Percentiles rank a stretch among this genome's conserved stretches.
These are phyloP conservation scores for Cygnus olor DNA, from an alignment of 2,797 vertebrate species.

Conservation along the genomic window DNA sequence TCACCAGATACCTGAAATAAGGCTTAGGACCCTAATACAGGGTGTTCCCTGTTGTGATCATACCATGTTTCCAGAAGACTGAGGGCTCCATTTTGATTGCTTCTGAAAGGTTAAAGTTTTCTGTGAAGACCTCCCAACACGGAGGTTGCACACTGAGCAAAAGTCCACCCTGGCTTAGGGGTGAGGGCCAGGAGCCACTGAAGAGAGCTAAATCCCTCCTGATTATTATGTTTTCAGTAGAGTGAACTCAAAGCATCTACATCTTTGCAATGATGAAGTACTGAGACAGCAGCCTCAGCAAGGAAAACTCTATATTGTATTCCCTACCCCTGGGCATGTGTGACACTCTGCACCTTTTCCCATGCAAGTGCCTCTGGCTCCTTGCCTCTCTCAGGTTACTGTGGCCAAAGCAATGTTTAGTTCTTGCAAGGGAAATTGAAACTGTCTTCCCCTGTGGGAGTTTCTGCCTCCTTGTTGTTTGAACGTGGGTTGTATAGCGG, in stretches of 20 bases:
- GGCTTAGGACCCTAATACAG: background rate
- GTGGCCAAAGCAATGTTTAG: conserved; percentile 32
- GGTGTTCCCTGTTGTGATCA: background rate
- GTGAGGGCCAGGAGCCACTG: background rate
- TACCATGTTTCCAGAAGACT: background rate
- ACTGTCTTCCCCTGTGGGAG: background rate
- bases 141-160: background rate
- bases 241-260: background rate
- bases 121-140: background rate
- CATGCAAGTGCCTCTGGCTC: background rate
- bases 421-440: conserved; percentile 25
- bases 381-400: background rate
- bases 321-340: background rate
- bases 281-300: background rate
- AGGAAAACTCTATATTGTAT: background rate
- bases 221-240: background rate
- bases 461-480: background rate
- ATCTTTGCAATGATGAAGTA: background rate
- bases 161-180: accelerated
- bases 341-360: conserved; percentile 20
- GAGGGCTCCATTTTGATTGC: background rate
- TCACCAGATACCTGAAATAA: background rate
- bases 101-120: background rate
- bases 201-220: background rate
- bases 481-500: background rate